Conservation (phyloP, 1,140 invertebrate genomes). For the Vanessa atalanta region DNA sequence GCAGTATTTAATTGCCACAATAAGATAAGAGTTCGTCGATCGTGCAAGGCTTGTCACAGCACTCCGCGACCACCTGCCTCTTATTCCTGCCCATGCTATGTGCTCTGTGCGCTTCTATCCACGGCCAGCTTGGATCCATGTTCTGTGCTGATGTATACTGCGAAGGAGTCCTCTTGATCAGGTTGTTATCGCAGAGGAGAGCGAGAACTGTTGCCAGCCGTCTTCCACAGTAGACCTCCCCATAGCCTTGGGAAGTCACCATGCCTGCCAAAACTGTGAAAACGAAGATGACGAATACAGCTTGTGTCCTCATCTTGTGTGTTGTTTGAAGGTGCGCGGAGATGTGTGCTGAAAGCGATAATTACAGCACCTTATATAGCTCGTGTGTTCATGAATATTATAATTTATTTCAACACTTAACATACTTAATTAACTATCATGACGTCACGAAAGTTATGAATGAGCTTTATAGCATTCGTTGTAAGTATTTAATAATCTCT, state of each 20-base stretch:
- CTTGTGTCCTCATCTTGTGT: slow-evolving; percentile 33
- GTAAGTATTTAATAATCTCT: too few species aligned
- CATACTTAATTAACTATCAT: too few species aligned
- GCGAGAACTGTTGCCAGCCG: slow-evolving; percentile 32
- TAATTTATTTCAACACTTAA: too few species aligned
- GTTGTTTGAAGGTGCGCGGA: not conserved
- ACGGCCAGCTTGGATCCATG: slow-evolving; percentile 26
- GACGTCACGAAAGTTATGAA: too few species aligned
- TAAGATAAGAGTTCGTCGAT: slow-evolving; percentile 36
- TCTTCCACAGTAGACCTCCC: slow-evolving; percentile 41
- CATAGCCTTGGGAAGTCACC: slow-evolving; percentile 17
- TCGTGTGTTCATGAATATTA: not conserved
- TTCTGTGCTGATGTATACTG: not conserved
- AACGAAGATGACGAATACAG: slow-evolving; percentile 1
- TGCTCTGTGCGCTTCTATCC: slow-evolving; percentile 29
- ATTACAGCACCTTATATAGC: slow-evolving; percentile 7
- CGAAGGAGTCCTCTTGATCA: slow-evolving; percentile 32
- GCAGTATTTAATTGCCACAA: slow-evolving; percentile 6
- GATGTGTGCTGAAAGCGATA: not conserved
- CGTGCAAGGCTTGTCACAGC: slow-evolving; percentile 43
- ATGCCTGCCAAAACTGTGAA: not conserved
- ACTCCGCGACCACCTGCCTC: slow-evolving; percentile 44
- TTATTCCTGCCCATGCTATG: slow-evolving; percentile 26
- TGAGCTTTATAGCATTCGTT: too few species aligned
- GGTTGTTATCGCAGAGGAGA: slow-evolving; percentile 29